These are phyloP conservation scores for Melitaea athalia DNA, from an alignment of 2,888 invertebrate species.

Conservation along the genomic window DNA sequence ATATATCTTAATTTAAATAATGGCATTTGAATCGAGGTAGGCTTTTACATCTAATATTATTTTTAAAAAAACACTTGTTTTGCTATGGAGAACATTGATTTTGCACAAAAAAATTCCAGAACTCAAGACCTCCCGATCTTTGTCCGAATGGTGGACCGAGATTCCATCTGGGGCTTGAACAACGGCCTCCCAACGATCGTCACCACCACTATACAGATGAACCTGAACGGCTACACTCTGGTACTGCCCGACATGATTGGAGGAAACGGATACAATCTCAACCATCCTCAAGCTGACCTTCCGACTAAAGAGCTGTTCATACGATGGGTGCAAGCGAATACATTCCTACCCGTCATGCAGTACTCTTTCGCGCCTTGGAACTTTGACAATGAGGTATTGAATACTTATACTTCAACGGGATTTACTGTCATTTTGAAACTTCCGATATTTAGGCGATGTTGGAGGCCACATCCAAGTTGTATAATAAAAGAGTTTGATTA, in stretches of 20 bases:
- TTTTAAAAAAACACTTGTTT: no score
- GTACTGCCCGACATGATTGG: slow-evolving; percentile 92
- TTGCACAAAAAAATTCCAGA: slow-evolving; percentile 49
- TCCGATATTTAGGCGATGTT: no score
- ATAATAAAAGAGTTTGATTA: no score
- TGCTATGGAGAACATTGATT: no score
- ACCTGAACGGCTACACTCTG: slow-evolving; percentile 85
- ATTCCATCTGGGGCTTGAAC: slow-evolving; percentile 85
- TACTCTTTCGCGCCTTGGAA: slow-evolving; percentile 92
- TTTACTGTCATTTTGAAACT: no score
- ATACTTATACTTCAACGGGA: neutral
- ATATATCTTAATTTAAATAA: neutral
- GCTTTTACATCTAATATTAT: neutral
- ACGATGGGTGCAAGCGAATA: slow-evolving; percentile 90
- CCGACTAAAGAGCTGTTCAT: slow-evolving; percentile 86
- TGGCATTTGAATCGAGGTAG: neutral
- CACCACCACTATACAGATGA: slow-evolving; percentile 86
- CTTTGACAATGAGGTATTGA: slow-evolving; percentile 81
- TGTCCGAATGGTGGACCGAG: slow-evolving; percentile 90
- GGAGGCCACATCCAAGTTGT: no score
- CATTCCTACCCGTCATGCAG: slow-evolving; percentile 90
- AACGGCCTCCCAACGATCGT: slow-evolving; percentile 88
- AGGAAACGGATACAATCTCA: slow-evolving; percentile 83
- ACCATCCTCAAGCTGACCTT: slow-evolving; percentile 68
- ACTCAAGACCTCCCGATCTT: slow-evolving; percentile 87